Percentiles rank a stretch among this genome's conserved stretches.
Conservation (phyloP, 1,140 invertebrate genomes). For the Lysiphlebus fabarum region DNA sequence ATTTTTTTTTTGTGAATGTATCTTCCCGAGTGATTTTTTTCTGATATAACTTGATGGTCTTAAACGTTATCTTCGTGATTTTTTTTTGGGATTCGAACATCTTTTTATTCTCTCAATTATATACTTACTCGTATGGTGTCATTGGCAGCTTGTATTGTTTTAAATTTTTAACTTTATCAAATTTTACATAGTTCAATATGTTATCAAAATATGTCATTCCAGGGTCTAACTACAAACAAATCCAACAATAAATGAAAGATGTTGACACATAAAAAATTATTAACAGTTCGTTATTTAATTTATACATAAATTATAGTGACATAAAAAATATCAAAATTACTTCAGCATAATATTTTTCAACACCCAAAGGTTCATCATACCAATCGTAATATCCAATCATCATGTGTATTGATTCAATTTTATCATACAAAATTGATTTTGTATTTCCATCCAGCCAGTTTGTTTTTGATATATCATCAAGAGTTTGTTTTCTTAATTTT, state of each 20-base stretch:
- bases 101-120: too few relatives aligned
- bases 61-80: too few relatives aligned
- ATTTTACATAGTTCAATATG: constrained; percentile 1
- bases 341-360: neutral
- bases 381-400: constrained; percentile 11
- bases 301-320: neutral
- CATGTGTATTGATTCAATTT: neutral
- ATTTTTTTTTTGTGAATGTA: too few relatives aligned
- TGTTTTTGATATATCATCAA: neutral
- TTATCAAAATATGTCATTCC: neutral
- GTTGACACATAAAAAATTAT: neutral
- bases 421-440: neutral
- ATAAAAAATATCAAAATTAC: neutral
- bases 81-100: too few relatives aligned
- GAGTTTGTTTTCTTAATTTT: neutral
- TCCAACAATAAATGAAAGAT: neutral
- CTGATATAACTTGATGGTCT: too few relatives aligned
- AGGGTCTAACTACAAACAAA: neutral
- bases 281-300: neutral
- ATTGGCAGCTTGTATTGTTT: neutral
- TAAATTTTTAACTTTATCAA: neutral
- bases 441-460: neutral
- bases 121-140: constrained; percentile 6
- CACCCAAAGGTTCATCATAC: neutral
- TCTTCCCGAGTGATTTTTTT: too few relatives aligned